Percentiles rank a stretch among this genome's conserved stretches.
Conservation (phyloP, 2,113 vertebrate species). For the Cariama cristata region DNA sequence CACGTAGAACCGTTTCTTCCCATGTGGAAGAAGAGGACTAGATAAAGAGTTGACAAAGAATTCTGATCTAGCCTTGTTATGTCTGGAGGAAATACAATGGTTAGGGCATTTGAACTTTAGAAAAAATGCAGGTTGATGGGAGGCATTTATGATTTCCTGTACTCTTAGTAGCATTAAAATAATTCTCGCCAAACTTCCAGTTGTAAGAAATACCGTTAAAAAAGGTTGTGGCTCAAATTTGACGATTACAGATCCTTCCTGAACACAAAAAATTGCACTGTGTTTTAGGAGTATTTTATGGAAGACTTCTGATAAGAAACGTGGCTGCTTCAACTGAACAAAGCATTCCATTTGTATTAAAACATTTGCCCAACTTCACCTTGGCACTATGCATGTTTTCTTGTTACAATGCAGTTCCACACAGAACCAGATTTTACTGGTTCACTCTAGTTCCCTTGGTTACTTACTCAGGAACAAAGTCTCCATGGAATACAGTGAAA, state of each 20-base stretch:
- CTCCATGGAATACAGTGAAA: not conserved
- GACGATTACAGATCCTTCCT: not conserved
- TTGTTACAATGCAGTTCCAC: not conserved
- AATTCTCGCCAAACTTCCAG: not conserved
- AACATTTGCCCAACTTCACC: not conserved
- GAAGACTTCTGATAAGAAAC: not conserved
- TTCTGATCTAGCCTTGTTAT: not conserved
- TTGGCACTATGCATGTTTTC: not conserved
- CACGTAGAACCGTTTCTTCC: not conserved
- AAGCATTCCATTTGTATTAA: not conserved
- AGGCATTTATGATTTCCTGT: not conserved
- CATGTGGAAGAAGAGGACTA: not conserved
- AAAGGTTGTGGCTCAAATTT: not conserved
- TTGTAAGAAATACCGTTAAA: not conserved
- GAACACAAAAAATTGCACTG: not conserved
- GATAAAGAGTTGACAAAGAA: not conserved
- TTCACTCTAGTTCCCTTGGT: conserved; percentile 17
- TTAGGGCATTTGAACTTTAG: too few relatives aligned
- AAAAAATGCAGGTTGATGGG: not conserved
- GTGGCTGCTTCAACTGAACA: not conserved
- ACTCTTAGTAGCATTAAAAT: not conserved
- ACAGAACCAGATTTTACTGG: not conserved
- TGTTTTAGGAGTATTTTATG: not conserved
- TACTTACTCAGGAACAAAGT: not conserved
- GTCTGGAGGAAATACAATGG: not conserved